Evolutionary conservation across 2,888 invertebrate species (phyloP).

Genomic region (Resseliella maxima): DNA sequence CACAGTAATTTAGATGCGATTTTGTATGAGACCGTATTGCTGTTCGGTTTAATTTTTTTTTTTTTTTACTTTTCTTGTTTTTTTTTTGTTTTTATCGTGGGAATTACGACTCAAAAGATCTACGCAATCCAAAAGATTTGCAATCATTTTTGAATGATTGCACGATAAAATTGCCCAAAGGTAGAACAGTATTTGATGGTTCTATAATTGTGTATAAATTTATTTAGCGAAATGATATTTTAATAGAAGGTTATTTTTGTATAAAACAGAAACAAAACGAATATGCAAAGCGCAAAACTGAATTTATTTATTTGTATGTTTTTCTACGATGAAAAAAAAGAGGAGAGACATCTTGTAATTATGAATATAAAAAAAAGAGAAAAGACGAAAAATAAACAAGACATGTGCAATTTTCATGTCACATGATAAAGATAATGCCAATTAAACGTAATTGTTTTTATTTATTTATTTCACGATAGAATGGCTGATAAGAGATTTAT

Average conservation of each 20-base stretch:
- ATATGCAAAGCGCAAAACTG: background rate
- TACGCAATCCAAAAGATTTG: too few species aligned
- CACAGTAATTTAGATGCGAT: background rate
- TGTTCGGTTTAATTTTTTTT: too few species aligned
- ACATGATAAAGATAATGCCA: background rate
- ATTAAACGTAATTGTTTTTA: background rate
- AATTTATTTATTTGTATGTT: slow-evolving; percentile 35
- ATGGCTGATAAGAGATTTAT: too few species aligned
- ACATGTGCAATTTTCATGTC: background rate
- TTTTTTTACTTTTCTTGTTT: too few species aligned
- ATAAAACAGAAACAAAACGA: background rate
- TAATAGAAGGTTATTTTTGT: slow-evolving; percentile 37
- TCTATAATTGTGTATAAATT: background rate
- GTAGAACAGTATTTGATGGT: background rate
- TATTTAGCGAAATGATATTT: slow-evolving; percentile 3
- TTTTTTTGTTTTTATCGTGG: too few species aligned
- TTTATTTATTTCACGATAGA: too few species aligned
- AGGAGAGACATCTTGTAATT: background rate
- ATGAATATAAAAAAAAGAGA: slow-evolving; percentile 1
- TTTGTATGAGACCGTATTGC: too few species aligned
- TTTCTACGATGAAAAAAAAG: background rate
- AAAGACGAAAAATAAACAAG: background rate
- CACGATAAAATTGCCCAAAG: too few species aligned
- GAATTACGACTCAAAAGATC: too few species aligned
- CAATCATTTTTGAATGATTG: too few species aligned